Base-by-base conservation (phyloP, 2,113 vertebrate genomes). In the Hippocampus comes region DNA sequence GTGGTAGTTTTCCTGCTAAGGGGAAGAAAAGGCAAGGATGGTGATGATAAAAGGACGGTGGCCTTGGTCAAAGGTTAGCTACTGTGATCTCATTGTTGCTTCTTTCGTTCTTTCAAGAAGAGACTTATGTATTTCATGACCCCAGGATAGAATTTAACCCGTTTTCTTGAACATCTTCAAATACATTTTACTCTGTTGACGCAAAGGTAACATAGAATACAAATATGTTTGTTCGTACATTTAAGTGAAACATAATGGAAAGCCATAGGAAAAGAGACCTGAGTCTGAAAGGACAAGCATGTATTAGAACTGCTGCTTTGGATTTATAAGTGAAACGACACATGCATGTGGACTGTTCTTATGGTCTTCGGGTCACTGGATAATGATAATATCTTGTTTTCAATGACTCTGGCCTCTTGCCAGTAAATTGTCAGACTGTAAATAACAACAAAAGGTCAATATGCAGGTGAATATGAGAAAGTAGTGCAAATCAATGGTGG, bases 61-160 rank as follows among this genome's bases (percentile, higher is more conserved):
- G 88, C 88, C 86, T 86, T 70, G 92, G 93, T 93, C 92, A 94
- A 81, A 93, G 93, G 93, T 94, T 91, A 89, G 75, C 78, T 73
- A 78, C 91, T 94, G 89, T 93, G 92, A 93, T 93, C 93, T 93
- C 91, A 91, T 92, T 94, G 92, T 91, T 74, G 86, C 90, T 15
- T 66, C 78, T 83, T 80, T 80, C 73, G 87, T 87, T 85, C 88
- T 91, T 90, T 88, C 83, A 89, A 82, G 89, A 91, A 86, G 87
- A 89, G 89, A 92, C 87, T 89, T 88, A 89, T 89, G 86, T 92
- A 89, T 94, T 93, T 93, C 90, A 91, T 93, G 93, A 90, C 86
- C 83, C 85, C 87, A 76, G 89, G 85, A 87, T 88, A 85, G 84
- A 91, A 84, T 93, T 87, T 82, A 88, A 82, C 88, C 89, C 83